phyloP scores from a whole-genome alignment of 1,140 invertebrate genomes.

The Paralvinella palmiformis region DNA sequence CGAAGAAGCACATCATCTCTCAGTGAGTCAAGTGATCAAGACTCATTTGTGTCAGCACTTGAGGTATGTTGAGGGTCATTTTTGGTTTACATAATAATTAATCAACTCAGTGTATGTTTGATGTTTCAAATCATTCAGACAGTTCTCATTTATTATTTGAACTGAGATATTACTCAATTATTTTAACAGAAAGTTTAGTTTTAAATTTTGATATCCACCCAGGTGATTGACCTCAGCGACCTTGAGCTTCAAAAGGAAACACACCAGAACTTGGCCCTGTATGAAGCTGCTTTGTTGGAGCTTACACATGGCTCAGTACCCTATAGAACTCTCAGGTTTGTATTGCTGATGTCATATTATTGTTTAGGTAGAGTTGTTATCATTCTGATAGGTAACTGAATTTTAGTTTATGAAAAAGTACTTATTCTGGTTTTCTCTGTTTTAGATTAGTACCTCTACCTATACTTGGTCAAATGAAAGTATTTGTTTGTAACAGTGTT shows the following conservation, averaged over 20 bases:
- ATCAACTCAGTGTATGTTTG: too few species aligned
- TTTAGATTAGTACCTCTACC: too few species aligned
- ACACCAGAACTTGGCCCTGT: constrained; percentile 62
- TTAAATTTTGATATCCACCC: constrained; percentile 15
- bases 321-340: constrained; percentile 59
- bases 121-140: too few species aligned
- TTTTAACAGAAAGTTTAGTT: neutral
- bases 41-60: constrained; percentile 89
- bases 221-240: constrained; percentile 84
- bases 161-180: too few species aligned
- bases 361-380: neutral
- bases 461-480: too few species aligned
- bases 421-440: too few species aligned
- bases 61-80: constrained; percentile 73
- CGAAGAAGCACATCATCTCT: constrained; percentile 26
- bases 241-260: constrained; percentile 54
- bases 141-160: too few species aligned
- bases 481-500: too few species aligned
- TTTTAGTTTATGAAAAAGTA: too few species aligned
- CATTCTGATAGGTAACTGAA: too few species aligned
- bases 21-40: constrained; percentile 50
- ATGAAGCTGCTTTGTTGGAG: constrained; percentile 71
- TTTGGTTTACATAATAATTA: too few species aligned
- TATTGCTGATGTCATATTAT: neutral
- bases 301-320: constrained; percentile 69